phyloP scores from a whole-genome alignment of 2,888 invertebrate species.

The Tenthredo scrophulariae region DNA sequence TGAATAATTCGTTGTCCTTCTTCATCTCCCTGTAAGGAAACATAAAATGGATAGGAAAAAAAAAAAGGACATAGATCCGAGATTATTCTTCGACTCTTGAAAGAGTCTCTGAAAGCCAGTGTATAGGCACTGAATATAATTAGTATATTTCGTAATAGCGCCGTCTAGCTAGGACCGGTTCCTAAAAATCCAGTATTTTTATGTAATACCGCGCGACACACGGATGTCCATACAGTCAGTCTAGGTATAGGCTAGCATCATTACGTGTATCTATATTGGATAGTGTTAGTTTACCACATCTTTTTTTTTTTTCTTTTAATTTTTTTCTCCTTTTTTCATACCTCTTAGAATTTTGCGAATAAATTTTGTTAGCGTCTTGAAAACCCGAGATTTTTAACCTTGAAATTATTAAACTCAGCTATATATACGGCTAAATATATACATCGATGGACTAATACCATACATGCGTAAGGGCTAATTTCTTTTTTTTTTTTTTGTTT shows the following conservation, averaged over 20 bases:
- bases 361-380: not conserved
- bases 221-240: not conserved
- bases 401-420: not conserved
- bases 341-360: not conserved
- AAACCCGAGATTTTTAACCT: not conserved
- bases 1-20: not conserved
- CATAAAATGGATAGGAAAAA: not conserved
- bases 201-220: conserved; percentile 41
- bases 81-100: not conserved
- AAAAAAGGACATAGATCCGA: not conserved
- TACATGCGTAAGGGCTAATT: too few relatives aligned
- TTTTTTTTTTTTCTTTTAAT: not conserved
- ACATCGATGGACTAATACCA: too few relatives aligned
- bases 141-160: conserved; percentile 52
- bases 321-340: not conserved
- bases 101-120: not conserved
- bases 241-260: not conserved
- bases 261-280: not conserved
- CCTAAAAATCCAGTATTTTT: conserved; percentile 52
- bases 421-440: not conserved
- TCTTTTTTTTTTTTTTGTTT: too few relatives aligned
- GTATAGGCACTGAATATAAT: conserved; percentile 26
- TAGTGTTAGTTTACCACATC: not conserved
- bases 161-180: conserved; percentile 37
- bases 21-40: not conserved